Evolutionary conservation across 2,113 vertebrate species (phyloP).

Genomic region (Oceanites oceanicus): DNA sequence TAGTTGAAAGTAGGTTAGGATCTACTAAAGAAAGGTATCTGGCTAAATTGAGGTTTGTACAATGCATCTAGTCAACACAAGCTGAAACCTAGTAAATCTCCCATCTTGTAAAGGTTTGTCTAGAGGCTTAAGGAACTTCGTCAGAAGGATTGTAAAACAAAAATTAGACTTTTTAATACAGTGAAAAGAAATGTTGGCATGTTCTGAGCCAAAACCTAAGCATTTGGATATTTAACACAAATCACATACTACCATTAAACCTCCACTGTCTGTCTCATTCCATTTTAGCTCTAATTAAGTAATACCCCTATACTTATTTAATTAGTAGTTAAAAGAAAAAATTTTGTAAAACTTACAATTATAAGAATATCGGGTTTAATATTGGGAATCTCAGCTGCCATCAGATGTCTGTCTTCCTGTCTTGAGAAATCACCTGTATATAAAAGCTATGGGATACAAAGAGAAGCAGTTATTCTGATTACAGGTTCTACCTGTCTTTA

Average conservation of each 20-base stretch:
- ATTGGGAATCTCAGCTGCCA: conserved; percentile 98
- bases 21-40: neutral
- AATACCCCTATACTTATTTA: neutral
- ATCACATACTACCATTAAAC: neutral
- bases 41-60: neutral
- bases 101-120: neutral
- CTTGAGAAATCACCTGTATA: conserved; percentile 98
- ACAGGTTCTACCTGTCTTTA: neutral
- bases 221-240: neutral
- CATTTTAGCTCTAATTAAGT: neutral
- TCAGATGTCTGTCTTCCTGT: conserved; percentile 95
- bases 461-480: neutral
- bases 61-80: neutral
- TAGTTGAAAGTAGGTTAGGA: neutral
- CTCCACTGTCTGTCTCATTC: neutral
- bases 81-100: neutral
- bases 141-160: neutral
- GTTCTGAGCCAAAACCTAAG: neutral
- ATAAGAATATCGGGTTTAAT: conserved; percentile 98
- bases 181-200: neutral
- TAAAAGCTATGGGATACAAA: conserved; percentile 79
- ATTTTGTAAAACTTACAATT: conserved; percentile 80
- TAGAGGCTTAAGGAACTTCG: neutral
- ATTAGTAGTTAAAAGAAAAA: neutral
- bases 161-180: neutral